Evolutionary conservation across 2,797 vertebrate species (phyloP).

Genomic region (Tamandua tetradactyla): DNA sequence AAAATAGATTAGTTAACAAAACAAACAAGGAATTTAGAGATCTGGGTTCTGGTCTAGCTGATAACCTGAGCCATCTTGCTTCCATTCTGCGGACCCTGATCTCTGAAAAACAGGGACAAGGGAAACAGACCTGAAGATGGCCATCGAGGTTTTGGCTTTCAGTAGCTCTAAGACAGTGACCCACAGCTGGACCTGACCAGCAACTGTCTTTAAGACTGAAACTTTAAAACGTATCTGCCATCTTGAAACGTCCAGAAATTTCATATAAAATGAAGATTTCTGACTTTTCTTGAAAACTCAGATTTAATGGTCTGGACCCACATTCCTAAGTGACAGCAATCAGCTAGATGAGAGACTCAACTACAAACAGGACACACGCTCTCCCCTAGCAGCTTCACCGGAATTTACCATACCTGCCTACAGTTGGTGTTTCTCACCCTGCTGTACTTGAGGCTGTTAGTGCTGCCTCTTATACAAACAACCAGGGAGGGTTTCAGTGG

Average conservation of each 20-base stretch:
- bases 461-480: background rate
- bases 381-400: rapidly evolving
- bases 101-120: background rate
- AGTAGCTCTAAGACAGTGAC: background rate
- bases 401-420: background rate
- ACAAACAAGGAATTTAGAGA: background rate
- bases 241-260: background rate
- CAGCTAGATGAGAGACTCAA: background rate
- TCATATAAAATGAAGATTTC: background rate
- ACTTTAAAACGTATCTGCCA: background rate
- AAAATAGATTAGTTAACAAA: background rate
- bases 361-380: no score
- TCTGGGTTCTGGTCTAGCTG: background rate
- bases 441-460: background rate
- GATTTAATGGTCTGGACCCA: background rate
- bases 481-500: no score
- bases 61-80: background rate
- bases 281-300: constrained; percentile 61
- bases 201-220: background rate
- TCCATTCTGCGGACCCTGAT: background rate
- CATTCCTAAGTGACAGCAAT: background rate
- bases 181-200: background rate
- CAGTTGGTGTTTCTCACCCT: background rate
- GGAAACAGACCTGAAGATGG: background rate
- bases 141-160: background rate